Evolutionary conservation across 2,797 vertebrate species (phyloP).

Genomic region (Cetoscarus ocellatus): DNA sequence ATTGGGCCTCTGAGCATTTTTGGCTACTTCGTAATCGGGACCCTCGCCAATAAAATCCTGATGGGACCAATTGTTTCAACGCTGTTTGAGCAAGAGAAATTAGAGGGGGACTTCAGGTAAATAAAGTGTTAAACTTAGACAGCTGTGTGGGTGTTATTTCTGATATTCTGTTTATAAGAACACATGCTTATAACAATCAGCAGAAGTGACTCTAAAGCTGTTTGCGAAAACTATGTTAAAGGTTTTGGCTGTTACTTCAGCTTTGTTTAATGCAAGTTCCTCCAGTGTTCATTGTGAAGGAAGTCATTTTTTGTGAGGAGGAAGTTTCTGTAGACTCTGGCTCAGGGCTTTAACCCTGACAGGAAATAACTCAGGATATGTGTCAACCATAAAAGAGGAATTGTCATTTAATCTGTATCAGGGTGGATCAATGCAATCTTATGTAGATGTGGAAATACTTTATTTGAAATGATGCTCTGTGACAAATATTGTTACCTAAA

Average conservation of each 20-base stretch:
- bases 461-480: neutral
- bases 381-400: slow-evolving; percentile 15
- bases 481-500: neutral
- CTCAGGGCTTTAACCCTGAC: neutral
- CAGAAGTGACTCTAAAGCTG: neutral
- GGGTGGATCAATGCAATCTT: neutral
- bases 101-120: slow-evolving; percentile 98
- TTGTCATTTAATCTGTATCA: neutral
- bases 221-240: neutral
- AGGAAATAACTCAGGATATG: slow-evolving; percentile 54
- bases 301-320: slow-evolving; percentile 29
- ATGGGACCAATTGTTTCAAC: slow-evolving; percentile 95
- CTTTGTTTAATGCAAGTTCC: slow-evolving; percentile 3
- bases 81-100: slow-evolving; percentile 94
- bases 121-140: neutral
- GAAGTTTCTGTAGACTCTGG: slow-evolving; percentile 57
- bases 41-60: slow-evolving; percentile 90
- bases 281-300: neutral
- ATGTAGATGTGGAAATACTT: neutral
- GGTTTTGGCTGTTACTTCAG: neutral
- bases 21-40: slow-evolving; percentile 93
- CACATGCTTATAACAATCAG: neutral
- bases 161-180: neutral
- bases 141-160: neutral
- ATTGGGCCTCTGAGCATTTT: slow-evolving; percentile 94